Conservation (phyloP, 2,888 invertebrate genomes). For the Ecdyonurus torrentis region DNA sequence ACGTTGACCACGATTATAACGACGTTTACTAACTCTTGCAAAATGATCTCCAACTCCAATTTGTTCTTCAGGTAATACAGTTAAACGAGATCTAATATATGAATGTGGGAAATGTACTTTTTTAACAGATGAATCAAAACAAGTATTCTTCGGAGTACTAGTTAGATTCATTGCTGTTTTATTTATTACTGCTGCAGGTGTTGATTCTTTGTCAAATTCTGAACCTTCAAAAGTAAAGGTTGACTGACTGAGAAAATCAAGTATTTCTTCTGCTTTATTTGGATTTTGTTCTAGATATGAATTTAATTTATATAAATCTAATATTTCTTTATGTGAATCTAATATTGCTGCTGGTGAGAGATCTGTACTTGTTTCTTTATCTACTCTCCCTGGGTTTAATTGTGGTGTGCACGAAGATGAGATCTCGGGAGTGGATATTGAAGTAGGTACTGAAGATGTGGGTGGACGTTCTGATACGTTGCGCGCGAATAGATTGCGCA, state of each 20-base stretch:
- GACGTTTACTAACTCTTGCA: background rate
- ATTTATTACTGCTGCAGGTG: background rate
- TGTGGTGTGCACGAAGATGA: conserved; percentile 15
- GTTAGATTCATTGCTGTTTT: no score
- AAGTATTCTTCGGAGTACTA: background rate
- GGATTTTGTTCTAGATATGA: conserved; percentile 9
- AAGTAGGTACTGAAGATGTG: conserved; percentile 11
- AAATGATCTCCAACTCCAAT: background rate
- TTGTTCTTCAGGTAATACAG: conserved; percentile 18
- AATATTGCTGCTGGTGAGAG: conserved; percentile 15
- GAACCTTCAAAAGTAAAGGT: background rate
- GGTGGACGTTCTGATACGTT: conserved; percentile 13
- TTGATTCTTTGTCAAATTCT: background rate
- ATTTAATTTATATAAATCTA: conserved; percentile 21
- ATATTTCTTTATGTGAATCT: conserved; percentile 21
- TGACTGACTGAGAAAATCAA: background rate
- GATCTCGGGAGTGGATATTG: conserved; percentile 9
- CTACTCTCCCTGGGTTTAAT: conserved; percentile 16
- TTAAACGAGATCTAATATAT: conserved; percentile 18
- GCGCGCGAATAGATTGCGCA: conserved; percentile 32
- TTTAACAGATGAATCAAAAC: background rate
- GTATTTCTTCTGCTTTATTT: background rate
- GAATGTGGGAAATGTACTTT: conserved; percentile 16
- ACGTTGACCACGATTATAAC: background rate
- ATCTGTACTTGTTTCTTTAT: conserved; percentile 13